Evolutionary conservation across 2,113 vertebrate species (phyloP).

Genomic region (Ammodytes marinus): DNA sequence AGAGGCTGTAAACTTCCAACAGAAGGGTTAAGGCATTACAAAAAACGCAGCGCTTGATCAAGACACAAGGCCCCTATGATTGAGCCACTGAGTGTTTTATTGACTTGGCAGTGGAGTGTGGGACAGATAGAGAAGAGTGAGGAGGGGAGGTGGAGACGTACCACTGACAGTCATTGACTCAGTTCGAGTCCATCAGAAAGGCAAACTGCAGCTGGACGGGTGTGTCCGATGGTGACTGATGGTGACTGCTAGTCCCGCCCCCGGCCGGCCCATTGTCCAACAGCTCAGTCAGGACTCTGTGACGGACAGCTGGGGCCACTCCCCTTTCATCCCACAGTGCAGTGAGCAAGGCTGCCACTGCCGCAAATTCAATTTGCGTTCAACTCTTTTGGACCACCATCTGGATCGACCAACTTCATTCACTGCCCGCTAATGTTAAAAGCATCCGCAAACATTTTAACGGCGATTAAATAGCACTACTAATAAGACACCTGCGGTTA

Average conservation of each 20-base stretch:
- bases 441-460: neutral
- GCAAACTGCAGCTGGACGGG: conserved; percentile 68
- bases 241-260: conserved; percentile 70
- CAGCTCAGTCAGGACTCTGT: conserved; percentile 45
- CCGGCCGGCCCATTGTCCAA: conserved; percentile 67
- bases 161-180: conserved; percentile 84
- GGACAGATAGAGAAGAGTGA: conserved; percentile 43
- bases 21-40: conserved; percentile 23
- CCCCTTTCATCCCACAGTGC: conserved; percentile 37
- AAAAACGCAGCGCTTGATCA: conserved; percentile 21
- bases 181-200: conserved; percentile 74
- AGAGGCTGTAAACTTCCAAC: conserved; percentile 13
- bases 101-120: conserved; percentile 49
- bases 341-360: neutral
- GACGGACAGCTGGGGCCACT: conserved; percentile 66
- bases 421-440: neutral
- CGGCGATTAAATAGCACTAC: neutral
- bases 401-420: neutral
- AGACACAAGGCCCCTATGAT: conserved; percentile 17
- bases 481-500: conserved; percentile 25
- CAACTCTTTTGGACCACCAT: neutral
- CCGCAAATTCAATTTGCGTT: neutral
- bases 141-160: conserved; percentile 38
- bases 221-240: conserved; percentile 76
- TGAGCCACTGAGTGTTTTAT: conserved; percentile 66